These are phyloP conservation scores for Capromys pilorides DNA, from an alignment of 2,797 vertebrate species.

Conservation along the genomic window DNA sequence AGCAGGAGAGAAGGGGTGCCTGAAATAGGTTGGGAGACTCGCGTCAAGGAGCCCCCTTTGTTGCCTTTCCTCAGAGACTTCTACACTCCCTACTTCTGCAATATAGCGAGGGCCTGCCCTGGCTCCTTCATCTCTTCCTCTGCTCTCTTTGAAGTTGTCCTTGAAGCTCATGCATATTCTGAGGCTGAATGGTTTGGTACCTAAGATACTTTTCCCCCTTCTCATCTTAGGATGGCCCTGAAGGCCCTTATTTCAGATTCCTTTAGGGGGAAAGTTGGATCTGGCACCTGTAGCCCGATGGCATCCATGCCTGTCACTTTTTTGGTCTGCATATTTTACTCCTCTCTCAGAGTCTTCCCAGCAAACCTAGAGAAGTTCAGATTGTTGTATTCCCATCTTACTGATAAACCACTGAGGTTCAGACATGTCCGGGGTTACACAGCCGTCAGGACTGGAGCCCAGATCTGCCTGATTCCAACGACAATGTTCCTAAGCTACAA, in stretches of 20 bases:
- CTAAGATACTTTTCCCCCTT: neutral
- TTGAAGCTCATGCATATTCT: neutral
- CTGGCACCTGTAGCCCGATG: neutral
- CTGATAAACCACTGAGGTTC: conserved; percentile 59
- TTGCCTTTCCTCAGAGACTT: neutral
- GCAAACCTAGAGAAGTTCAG: neutral
- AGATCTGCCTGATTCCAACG: conserved; percentile 41
- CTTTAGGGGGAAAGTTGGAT: neutral
- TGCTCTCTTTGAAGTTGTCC: neutral
- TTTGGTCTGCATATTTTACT: neutral
- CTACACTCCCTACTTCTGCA: neutral
- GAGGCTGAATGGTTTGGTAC: neutral
- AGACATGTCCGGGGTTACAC: conserved; percentile 32
- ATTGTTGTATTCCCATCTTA: conserved; percentile 34
- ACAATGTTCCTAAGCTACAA: neutral
- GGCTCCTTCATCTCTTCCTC: neutral
- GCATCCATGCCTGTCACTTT: neutral
- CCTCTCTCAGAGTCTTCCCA: neutral
- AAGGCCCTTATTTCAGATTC: neutral
- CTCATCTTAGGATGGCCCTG: neutral
- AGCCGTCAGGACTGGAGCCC: conserved; percentile 57
- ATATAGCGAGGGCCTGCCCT: neutral
- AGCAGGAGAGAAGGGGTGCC: neutral
- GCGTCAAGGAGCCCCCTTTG: too few species aligned
- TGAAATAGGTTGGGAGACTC: neutral